Base-by-base conservation (phyloP, 2,113 vertebrate species). In the Origma solitaria region DNA sequence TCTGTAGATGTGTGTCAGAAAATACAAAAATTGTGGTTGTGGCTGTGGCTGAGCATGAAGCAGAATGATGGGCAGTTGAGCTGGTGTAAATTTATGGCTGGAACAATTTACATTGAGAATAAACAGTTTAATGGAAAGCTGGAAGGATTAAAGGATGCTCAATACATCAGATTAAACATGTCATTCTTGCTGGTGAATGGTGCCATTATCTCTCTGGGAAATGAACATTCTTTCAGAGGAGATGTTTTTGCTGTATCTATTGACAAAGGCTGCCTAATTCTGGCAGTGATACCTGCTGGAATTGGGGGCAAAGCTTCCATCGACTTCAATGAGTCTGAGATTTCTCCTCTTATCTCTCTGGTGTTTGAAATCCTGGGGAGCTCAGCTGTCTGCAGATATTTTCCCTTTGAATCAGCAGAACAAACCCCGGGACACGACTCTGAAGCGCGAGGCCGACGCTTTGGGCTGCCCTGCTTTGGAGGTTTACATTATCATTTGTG, bases 41-140 rank as follows among this genome's bases (percentile, higher is more conserved):
- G 88, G 58, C 18, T 60, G 61, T 94, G 88, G 65, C 82, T 57
- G 76, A 80, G 90, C 61, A 53, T 42, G 71, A 53, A 60, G 28
- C 65, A 68, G 62, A 54, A 83, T 51, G 66, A 90, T 93, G 82
- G 94, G 85, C 94, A 95, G 91, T 82, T 95, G 7, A 88, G 42
- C 30, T 0, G 9, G 80, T 83, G 95, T 91, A 69, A 95, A 95
- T 97, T 95, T 95, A 87, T 72, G 71, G 72, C 92, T 95, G 95
- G 92, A 86, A 92, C 44, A 15, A 97, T 96, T 96, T 96, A 96
- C 66, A 4, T 5, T 87, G 78, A 71, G 93, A 80, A 88, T 95
- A 97, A 97, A 95, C 96, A 95, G 60, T 88, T 96, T 89, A 96
- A 96, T 96, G 93, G 93, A 90, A 83, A 64, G 88, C 77, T 93